Percentiles rank a stretch among this genome's conserved stretches.
These are phyloP conservation scores for Drosophila sechellia DNA, from an alignment of 1,140 invertebrate species.

Conservation along the genomic window DNA sequence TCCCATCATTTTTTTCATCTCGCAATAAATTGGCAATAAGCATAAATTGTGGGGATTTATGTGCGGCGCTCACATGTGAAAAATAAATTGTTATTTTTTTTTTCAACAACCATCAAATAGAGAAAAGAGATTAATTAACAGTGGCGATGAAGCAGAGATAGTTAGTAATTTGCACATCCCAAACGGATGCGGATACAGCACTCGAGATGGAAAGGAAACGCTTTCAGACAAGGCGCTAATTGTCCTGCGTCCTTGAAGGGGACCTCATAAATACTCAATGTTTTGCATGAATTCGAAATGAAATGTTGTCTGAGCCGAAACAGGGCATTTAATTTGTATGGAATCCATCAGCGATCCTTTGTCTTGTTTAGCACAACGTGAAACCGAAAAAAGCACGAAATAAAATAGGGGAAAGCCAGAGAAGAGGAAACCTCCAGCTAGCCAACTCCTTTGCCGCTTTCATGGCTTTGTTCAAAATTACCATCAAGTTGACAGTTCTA, in stretches of 20 bases:
- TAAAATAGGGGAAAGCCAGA: constrained; percentile 14
- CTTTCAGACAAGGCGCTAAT: constrained; percentile 59
- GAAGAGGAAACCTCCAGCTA: constrained; percentile 8
- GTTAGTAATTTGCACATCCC: constrained; percentile 41
- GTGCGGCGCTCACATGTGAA: constrained; percentile 10
- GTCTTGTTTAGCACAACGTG: constrained; percentile 47
- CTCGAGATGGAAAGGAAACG: constrained; percentile 70
- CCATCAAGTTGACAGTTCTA: constrained; percentile 84
- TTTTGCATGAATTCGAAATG: constrained; percentile 76
- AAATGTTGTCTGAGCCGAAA: constrained; percentile 63
- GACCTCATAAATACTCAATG: constrained; percentile 72
- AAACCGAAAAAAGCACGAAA: background rate
- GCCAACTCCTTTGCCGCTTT: constrained; percentile 55
- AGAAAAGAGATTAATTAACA: constrained; percentile 66
- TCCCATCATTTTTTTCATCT: constrained; percentile 35
- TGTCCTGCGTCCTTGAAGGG: constrained; percentile 40
- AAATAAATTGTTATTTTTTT: constrained; percentile 70
- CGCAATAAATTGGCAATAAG: constrained; percentile 77
- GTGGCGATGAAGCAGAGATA: constrained; percentile 10
- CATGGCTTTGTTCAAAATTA: constrained; percentile 79
- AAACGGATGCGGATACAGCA: constrained; percentile 61
- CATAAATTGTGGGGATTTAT: constrained; percentile 71
- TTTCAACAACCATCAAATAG: constrained; percentile 6
- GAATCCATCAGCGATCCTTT: constrained; percentile 76
- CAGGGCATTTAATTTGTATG: constrained; percentile 72